A percentile compares a stretch with the other conserved stretches of the same genome.
These are phyloP conservation scores for Masnerella sp. DNA, from an alignment of 2,888 invertebrate genomes.

Conservation along the genomic window DNA sequence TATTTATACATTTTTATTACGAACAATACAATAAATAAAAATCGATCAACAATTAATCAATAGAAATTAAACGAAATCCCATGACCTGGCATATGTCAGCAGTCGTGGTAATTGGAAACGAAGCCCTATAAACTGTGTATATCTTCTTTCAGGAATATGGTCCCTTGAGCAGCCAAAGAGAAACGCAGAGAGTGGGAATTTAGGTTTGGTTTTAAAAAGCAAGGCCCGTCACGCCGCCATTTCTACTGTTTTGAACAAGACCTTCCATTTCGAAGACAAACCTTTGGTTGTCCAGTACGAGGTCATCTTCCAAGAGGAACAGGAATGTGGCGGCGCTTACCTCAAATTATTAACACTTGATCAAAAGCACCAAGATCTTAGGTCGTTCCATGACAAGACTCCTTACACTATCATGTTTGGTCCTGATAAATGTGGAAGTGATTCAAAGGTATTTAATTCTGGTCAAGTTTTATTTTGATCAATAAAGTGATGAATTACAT, in stretches of 20 bases:
- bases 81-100: background rate
- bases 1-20: too few relatives aligned
- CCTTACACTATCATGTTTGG: conserved; percentile 99
- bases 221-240: conserved; percentile 99
- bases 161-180: conserved; percentile 86
- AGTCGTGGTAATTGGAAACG: conserved; percentile 13
- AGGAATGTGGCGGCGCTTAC: conserved; percentile 99
- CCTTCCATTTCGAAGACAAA: conserved; percentile 90
- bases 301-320: conserved; percentile 95
- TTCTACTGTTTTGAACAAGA: conserved; percentile 85
- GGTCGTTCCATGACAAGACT: conserved; percentile 95
- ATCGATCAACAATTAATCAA: too few relatives aligned
- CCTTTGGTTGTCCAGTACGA: conserved; percentile 96
- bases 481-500: too few relatives aligned
- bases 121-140: conserved; percentile 23
- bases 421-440: conserved; percentile 98
- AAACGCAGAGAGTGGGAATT: conserved; percentile 89
- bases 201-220: conserved; percentile 92
- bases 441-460: conserved; percentile 87
- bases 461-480: too few relatives aligned
- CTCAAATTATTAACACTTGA: conserved; percentile 92
- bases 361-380: conserved; percentile 84
- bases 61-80: too few relatives aligned
- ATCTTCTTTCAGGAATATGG: conserved; percentile 80
- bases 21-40: too few relatives aligned